Evolutionary conservation across 2,797 vertebrate species (phyloP), one percentile per base, ranked within the genome.

Genomic region (Oreortyx pictus): DNA sequence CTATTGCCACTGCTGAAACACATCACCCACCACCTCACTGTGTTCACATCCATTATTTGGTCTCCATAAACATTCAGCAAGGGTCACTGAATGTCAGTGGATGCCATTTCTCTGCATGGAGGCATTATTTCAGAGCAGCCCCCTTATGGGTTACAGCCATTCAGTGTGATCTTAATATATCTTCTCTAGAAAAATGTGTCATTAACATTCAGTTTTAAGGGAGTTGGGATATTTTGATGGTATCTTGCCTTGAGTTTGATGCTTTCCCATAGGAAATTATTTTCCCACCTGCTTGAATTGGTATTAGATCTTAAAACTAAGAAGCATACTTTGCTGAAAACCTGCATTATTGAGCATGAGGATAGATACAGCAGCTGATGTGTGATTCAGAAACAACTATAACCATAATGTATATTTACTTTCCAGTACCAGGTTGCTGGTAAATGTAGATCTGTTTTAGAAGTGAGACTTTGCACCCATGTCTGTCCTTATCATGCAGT

Each of bases 381-480:
- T 76, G 35, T 59, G 59, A 78, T 72, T 86, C 72, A 39, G 85
- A 83, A 86, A 77, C 41, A 56, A 23, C 41, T 72, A 79, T n/a
- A 12, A 64, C 39, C 14, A 10, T 44, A 83, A 15, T 18, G 15
- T 15, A 52, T 17, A 23, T 44, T 61, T 70, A 25, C 71, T 86
- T 87, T 46, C 35, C 39, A 11, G 56, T 88, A 12, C 1, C 18
- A 37, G 35, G 15, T 56, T 91, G 35, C 59, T 46, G 20, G 14
- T 72, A 62, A 60, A 61, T 86, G 46, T 81, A 29, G 70, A 49
- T 79, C 83, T 88, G 56, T 27, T 88, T 86, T 65, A 75, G 49
- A 86, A 62, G 23, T 56, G 27, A 62, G 74, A 79, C 72, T 88
- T 95, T 91, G 86, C 93, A 88, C 80, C 50, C 24, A 49, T 29